phyloP scores from a whole-genome alignment of 1,140 invertebrate genomes.

The Lerema accius region DNA sequence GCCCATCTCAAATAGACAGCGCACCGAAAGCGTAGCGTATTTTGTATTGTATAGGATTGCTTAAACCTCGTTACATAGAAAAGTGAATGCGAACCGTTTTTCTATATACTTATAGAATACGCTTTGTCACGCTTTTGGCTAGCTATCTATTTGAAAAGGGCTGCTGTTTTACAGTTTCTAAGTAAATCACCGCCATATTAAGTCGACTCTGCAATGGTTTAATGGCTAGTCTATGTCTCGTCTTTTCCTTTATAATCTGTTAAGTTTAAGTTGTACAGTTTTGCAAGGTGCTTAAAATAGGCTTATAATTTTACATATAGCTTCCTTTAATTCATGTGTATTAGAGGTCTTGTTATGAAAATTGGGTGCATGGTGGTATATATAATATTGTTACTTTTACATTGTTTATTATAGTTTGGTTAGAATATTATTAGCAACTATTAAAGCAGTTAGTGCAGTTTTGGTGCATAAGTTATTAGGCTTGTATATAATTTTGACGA shows the following conservation, averaged over 20 bases:
- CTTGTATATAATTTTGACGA: not conserved
- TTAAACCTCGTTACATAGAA: no score
- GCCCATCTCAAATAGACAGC: no score
- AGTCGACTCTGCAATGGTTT: conserved; percentile 48
- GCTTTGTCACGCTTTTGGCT: no score
- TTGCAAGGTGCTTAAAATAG: conserved; percentile 43
- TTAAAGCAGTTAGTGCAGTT: not conserved
- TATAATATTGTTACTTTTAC: conserved; percentile 20
- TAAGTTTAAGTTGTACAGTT: conserved; percentile 45
- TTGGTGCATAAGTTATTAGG: not conserved
- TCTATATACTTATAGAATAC: no score
- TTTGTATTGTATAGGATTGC: no score
- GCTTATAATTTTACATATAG: conserved; percentile 30
- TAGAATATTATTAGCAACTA: not conserved
- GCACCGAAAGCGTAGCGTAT: no score
- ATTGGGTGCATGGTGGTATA: conserved; percentile 25
- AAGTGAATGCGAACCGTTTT: no score
- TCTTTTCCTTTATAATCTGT: conserved; percentile 36
- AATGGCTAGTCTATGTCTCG: conserved; percentile 51
- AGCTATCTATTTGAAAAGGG: no score
- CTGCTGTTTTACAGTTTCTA: conserved; percentile 8
- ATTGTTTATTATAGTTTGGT: conserved; percentile 11
- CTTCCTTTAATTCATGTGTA: not conserved
- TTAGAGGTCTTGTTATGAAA: not conserved
- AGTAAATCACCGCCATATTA: conserved; percentile 39